These are phyloP conservation scores for Anomalospiza imberbis DNA, from an alignment of 2,797 vertebrate species.

Conservation along the genomic window DNA sequence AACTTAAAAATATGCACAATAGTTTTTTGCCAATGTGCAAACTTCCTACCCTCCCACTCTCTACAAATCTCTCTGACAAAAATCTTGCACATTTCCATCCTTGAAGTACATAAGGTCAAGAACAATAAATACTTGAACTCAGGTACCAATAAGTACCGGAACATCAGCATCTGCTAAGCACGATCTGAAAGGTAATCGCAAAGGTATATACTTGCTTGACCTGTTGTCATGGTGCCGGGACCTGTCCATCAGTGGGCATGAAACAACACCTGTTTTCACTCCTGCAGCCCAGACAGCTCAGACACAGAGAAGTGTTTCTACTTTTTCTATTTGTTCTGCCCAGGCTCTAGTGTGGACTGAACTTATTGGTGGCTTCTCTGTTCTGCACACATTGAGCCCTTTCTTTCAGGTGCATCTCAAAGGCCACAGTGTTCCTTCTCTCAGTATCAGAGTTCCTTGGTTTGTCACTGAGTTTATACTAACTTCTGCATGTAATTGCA, in stretches of 20 bases:
- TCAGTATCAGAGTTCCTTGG: neutral
- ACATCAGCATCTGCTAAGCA: neutral
- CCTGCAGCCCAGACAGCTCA: neutral
- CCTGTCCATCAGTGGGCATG: neutral
- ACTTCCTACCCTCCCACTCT: neutral
- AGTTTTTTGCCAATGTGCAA: neutral
- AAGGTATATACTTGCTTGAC: neutral
- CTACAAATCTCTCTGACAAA: neutral
- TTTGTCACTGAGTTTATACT: neutral
- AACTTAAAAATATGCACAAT: neutral
- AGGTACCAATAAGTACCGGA: too few species aligned
- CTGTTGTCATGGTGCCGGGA: neutral
- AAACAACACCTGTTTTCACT: neutral
- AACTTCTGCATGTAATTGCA: neutral
- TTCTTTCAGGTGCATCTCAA: neutral
- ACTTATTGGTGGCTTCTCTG: neutral
- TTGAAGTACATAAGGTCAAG: neutral
- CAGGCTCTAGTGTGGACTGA: neutral
- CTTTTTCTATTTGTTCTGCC: neutral
- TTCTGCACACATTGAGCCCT: neutral
- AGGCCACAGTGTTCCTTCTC: neutral
- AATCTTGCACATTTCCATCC: neutral
- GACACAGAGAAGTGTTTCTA: neutral
- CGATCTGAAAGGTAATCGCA: neutral
- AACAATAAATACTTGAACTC: neutral